Evolutionary conservation across 2,113 vertebrate species (phyloP), one percentile per base, ranked within the genome.

Genomic region (Mungos mungo): DNA sequence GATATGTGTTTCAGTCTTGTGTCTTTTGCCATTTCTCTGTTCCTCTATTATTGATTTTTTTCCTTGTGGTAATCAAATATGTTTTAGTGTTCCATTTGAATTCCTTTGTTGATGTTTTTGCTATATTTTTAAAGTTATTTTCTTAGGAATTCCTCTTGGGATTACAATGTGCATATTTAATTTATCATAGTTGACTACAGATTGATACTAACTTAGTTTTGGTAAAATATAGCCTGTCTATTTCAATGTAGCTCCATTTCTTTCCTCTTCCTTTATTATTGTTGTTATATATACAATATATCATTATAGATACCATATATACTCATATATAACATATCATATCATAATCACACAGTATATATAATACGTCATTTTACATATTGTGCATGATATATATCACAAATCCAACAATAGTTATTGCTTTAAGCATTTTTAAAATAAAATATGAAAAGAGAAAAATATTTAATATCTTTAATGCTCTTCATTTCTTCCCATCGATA

Each of bases 161-260:
- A 82, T 86, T 85, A 54, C 16, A 93, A 79, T 54, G 50, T 85
- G 23, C 47, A 85, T 92, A 86, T 90, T 94, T 80, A 96, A 69
- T 68, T 85, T 93, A 63, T 79, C 66, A 96, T 63, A 93, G 41
- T 68, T 88, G 23, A 95, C 66, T 96, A 76, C 21, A 85, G n/a
- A 79, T 77, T 38, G 27, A 95, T 60, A 21, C 14, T 79, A 38
- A 95, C 29, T 95, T 93, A 69, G 94, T 72, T 80, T 86, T 50
- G 68, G n/a, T 76, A 72, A 80, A 90, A 84, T 41, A 72, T 35
- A 96, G 41, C 33, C 54, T 76, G 13, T 85, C 6, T 45, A 16
- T 54, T 87, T 52, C 38, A 65, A 74, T 33, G 57, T 33, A 63
- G 47, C 7, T 68, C 29, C 25, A 57, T 47, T 80, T 88, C 31